Conservation (phyloP, 2,797 vertebrate species). For the Chelmon rostratus region DNA sequence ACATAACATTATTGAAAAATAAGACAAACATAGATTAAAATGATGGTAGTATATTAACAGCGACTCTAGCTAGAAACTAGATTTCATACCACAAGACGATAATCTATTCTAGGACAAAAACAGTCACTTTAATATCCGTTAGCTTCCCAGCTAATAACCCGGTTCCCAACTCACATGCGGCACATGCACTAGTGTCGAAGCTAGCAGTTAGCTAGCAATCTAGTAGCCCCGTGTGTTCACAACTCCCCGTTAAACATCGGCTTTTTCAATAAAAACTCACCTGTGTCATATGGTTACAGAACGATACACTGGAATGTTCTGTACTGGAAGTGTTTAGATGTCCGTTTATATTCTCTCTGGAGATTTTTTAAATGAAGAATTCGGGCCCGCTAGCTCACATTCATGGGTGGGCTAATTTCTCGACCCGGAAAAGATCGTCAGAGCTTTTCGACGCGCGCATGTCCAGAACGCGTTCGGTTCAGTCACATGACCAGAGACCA, state of each 20-base stretch:
- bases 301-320: slow-evolving; percentile 21
- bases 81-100: fast-evolving
- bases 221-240: slow-evolving; percentile 13
- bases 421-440: slow-evolving; percentile 81
- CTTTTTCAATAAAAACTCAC: slow-evolving; percentile 56
- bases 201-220: slow-evolving; percentile 55
- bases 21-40: fast-evolving
- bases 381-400: slow-evolving; percentile 70
- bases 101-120: fast-evolving
- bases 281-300: slow-evolving; percentile 76
- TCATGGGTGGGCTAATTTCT: slow-evolving; percentile 67
- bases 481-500: slow-evolving; percentile 82
- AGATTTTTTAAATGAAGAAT: background rate
- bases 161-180: slow-evolving; percentile 77
- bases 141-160: slow-evolving; percentile 54
- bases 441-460: slow-evolving; percentile 30
- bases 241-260: background rate
- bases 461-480: slow-evolving; percentile 8
- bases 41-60: fast-evolving
- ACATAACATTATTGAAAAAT: background rate
- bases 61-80: fast-evolving
- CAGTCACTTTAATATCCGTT: slow-evolving; percentile 4
- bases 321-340: slow-evolving; percentile 10
- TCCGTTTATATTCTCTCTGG: background rate
- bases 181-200: slow-evolving; percentile 59